Evolutionary conservation across 1,140 invertebrate genomes (phyloP).

Genomic region (Brachionus asplanchnoidis): DNA sequence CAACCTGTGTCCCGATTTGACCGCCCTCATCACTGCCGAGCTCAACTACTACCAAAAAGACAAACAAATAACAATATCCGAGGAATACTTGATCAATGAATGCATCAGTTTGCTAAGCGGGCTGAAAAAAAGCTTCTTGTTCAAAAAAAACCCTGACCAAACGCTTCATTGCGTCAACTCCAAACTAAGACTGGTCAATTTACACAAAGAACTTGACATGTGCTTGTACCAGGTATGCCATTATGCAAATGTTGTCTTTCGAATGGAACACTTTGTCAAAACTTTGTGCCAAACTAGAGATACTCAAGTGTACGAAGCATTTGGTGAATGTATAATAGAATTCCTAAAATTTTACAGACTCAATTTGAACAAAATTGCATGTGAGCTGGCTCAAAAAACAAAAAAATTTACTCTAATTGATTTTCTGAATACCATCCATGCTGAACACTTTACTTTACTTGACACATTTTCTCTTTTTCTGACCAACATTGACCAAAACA

Average conservation of each 20-base stretch:
- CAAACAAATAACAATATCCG: background rate
- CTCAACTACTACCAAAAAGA: constrained; percentile 24
- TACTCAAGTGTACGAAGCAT: constrained; percentile 19
- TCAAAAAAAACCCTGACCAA: background rate
- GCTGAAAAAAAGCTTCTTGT: background rate
- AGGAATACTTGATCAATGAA: background rate
- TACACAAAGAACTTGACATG: constrained; percentile 18
- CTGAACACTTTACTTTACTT: background rate
- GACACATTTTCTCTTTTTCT: background rate
- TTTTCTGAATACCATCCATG: background rate
- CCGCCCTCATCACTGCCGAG: background rate
- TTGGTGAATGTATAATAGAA: background rate
- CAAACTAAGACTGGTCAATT: constrained; percentile 6
- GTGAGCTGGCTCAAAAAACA: background rate
- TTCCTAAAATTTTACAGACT: background rate
- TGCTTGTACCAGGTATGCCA: background rate
- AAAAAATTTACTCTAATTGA: constrained; percentile 31
- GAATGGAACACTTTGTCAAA: background rate
- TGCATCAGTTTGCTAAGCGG: background rate
- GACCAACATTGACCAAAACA: background rate
- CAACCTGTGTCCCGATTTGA: background rate
- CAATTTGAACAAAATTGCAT: constrained; percentile 4
- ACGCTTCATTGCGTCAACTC: background rate
- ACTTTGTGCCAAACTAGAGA: background rate
- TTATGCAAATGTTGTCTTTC: background rate